Percentiles rank a stretch among this genome's conserved stretches.
Evolutionary conservation across 2,888 invertebrate species (phyloP).

Genomic region (Ceraclea dissimilis): DNA sequence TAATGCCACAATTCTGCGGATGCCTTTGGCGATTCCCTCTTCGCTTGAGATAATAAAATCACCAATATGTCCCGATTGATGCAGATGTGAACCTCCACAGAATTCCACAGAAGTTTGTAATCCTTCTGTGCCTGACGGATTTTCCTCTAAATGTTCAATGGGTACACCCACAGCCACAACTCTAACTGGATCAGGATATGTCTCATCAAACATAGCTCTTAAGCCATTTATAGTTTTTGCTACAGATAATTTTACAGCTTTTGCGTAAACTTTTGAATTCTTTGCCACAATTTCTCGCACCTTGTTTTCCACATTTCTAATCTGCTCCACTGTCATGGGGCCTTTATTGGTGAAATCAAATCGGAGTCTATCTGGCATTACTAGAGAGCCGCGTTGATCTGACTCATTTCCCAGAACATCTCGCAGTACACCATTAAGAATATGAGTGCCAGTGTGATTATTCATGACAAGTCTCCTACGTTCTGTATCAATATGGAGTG

Average conservation of each 20-base stretch:
- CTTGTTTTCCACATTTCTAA: conserved; percentile 76
- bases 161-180: conserved; percentile 92
- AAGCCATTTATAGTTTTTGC: conserved; percentile 90
- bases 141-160: conserved; percentile 78
- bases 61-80: conserved; percentile 86
- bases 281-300: conserved; percentile 68
- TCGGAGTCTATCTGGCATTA: conserved; percentile 91
- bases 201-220: conserved; percentile 97
- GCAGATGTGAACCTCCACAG: conserved; percentile 97
- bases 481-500: conserved; percentile 72
- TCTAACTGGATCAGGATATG: conserved; percentile 93
- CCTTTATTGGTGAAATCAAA: conserved; percentile 97
- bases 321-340: conserved; percentile 82
- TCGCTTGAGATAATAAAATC: conserved; percentile 94
- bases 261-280: conserved; percentile 79
- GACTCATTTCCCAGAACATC: conserved; percentile 84
- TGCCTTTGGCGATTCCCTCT: conserved; percentile 98
- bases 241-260: conserved; percentile 70
- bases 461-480: conserved; percentile 93
- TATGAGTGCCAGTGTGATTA: conserved; percentile 97
- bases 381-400: conserved; percentile 94
- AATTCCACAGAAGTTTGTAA: conserved; percentile 92
- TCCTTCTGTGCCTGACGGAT: conserved; percentile 76
- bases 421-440: conserved; percentile 89
- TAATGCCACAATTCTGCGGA: conserved; percentile 91